Evolutionary conservation across 2,113 vertebrate genomes (phyloP), one percentile per base, ranked within the genome.

Genomic region (Neoarius graeffei): DNA sequence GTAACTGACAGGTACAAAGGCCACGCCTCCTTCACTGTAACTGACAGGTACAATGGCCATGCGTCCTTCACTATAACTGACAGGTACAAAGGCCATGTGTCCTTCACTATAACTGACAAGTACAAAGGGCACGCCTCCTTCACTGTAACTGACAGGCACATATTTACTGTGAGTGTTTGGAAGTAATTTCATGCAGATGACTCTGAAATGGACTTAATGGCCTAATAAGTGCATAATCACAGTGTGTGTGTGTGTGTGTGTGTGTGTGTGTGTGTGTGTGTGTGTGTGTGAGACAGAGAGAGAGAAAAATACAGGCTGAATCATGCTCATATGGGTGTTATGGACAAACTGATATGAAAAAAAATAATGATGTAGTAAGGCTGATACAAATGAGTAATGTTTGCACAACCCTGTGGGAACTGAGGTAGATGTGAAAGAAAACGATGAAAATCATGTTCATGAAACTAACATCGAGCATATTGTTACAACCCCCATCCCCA

Each of bases 191-290:
- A 67, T 71, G 59, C 85, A 54, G 50, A 64, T 56, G 85, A 56
- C 23, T 50, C 9, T 57, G 27, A 81, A 86, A 86, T 81, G 54
- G 85, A 87, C 30, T 82, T 87, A 74, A 87, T 83, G 35, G 80
- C 56, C 54, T 74, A 73, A 87, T 87, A 83, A 87, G 74, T 10
- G 80, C 56, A 30, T 62, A 83, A 73, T 62, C 67, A 52, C 54
- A 20, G 19, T 27, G 14, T 20, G 1, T 66, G 25, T 83, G 35
- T 83, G 59, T 76, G 23, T 35, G 54, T 81, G 27, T 83, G 30
- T 66, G 57, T 60, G 79, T 81, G 80, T 82, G 54, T 74, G 69
- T 50, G 52, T 57, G 50, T 54, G 56, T 27, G 57, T 20, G 52
- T 54, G 23, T 11, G 59, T 23, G 48, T 1, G 9, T 27, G 20